These are phyloP conservation scores for Dysmachus trigonus DNA, from an alignment of 2,888 invertebrate species.

Conservation along the genomic window DNA sequence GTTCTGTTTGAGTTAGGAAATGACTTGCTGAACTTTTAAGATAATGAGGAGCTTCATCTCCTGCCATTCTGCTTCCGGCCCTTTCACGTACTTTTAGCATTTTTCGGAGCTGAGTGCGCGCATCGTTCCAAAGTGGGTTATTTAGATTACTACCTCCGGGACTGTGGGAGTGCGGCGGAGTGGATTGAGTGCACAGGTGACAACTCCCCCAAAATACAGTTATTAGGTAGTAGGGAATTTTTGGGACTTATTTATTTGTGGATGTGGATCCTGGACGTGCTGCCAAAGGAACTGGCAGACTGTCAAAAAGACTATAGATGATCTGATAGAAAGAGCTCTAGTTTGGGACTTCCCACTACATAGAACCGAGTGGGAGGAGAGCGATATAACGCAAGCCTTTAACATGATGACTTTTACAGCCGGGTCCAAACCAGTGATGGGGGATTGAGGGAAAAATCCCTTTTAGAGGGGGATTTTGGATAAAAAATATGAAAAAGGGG, in stretches of 20 bases:
- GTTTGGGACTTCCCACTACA: too few species aligned
- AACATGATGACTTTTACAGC: too few species aligned
- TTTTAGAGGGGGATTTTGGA: too few species aligned
- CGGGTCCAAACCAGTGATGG: too few species aligned
- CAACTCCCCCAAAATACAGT: not conserved
- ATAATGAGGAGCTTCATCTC: not conserved
- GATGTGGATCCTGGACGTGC: too few species aligned
- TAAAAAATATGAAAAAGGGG: too few species aligned
- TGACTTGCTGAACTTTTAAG: constrained; percentile 14
- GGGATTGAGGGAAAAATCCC: too few species aligned
- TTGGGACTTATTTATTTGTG: not conserved
- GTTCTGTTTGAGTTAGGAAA: not conserved
- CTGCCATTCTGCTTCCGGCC: not conserved
- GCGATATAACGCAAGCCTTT: too few species aligned
- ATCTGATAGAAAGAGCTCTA: too few species aligned
- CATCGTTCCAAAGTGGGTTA: not conserved
- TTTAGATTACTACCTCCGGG: not conserved
- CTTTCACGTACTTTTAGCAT: constrained; percentile 1
- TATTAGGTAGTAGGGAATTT: not conserved
- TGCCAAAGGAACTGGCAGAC: too few species aligned
- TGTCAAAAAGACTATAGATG: too few species aligned
- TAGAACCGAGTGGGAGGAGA: too few species aligned
- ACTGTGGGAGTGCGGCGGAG: not conserved
- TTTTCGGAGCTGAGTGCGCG: not conserved
- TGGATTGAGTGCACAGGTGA: not conserved